Evolutionary conservation across 2,113 vertebrate species (phyloP).

Genomic region (Chloebia gouldiae): DNA sequence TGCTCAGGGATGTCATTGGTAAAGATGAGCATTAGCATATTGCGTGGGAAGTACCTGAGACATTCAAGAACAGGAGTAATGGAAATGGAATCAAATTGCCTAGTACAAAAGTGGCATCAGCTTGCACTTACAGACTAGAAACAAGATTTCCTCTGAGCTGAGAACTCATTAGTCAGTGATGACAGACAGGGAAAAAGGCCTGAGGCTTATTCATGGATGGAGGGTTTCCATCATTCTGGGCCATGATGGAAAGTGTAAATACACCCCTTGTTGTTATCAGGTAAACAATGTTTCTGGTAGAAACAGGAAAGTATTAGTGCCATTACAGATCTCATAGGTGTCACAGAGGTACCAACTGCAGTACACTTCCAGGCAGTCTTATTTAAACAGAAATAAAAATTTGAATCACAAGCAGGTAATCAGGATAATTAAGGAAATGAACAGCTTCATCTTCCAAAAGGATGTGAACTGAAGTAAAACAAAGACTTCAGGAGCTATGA

Average conservation of each 20-base stretch:
- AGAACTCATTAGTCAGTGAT: slow-evolving; percentile 17
- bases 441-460: neutral
- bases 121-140: neutral
- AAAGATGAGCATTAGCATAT: neutral
- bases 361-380: neutral
- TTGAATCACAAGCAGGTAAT: neutral
- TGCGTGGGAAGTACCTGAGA: neutral
- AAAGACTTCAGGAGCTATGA: neutral
- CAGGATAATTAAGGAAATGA: neutral
- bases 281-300: neutral
- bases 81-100: neutral
- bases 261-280: neutral
- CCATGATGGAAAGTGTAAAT: neutral
- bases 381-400: neutral
- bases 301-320: neutral
- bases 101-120: neutral
- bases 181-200: slow-evolving; percentile 2
- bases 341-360: neutral
- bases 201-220: neutral
- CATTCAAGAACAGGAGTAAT: neutral
- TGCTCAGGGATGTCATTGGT: neutral
- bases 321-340: neutral
- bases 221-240: neutral
- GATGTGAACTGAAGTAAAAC: neutral
- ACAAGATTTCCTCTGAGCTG: neutral